These are phyloP conservation scores for Lanius collurio DNA, from an alignment of 2,113 vertebrate genomes.

Conservation along the genomic window DNA sequence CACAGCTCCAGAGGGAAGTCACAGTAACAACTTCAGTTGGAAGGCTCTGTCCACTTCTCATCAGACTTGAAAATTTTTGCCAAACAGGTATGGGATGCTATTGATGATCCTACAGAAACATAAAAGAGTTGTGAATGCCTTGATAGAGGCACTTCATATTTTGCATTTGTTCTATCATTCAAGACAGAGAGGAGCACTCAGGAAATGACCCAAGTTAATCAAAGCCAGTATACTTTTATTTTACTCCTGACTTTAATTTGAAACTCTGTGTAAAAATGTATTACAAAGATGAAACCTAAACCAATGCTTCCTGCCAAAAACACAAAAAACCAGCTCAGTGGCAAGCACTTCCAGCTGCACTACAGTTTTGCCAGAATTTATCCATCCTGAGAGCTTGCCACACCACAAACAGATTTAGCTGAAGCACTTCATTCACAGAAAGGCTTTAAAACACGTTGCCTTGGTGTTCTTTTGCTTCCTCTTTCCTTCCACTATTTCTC, in stretches of 20 bases:
- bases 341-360: constrained; percentile 8
- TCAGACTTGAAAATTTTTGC: neutral
- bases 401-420: neutral
- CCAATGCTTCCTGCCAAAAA: neutral
- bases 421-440: neutral
- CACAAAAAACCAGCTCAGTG: neutral
- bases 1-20: neutral
- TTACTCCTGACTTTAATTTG: neutral
- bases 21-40: neutral
- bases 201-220: neutral
- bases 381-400: neutral
- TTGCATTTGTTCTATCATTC: neutral
- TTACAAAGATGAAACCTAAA: neutral
- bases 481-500: neutral
- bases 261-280: neutral
- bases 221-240: neutral
- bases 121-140: neutral
- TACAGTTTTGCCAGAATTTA: neutral
- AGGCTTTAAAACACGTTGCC: neutral
- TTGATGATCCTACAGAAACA: neutral
- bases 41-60: neutral
- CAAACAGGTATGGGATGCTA: neutral
- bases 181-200: neutral
- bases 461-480: neutral
- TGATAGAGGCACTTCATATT: neutral